phyloP scores from a whole-genome alignment of 2,797 vertebrate genomes.

The Chanos chanos region DNA sequence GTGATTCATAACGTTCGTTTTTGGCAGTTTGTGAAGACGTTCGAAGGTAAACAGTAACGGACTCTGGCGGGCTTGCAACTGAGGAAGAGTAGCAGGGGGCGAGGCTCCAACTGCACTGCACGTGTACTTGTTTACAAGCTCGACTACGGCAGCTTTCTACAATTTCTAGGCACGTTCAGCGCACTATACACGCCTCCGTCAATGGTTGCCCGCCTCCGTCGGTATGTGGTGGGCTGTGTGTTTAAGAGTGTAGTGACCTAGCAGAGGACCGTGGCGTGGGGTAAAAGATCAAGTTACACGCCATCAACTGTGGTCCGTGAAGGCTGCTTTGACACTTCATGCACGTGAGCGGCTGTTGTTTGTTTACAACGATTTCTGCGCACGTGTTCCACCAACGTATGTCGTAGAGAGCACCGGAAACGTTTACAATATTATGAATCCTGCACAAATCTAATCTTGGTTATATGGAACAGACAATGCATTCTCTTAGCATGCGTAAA shows the following conservation, averaged over 20 bases:
- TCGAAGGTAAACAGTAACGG: no score
- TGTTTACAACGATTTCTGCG: neutral
- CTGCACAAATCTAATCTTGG: neutral
- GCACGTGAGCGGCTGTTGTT: neutral
- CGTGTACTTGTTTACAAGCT: slow-evolving; percentile 36
- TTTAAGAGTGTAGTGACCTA: neutral
- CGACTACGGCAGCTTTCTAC: neutral
- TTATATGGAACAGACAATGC: no score
- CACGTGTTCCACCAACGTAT: neutral
- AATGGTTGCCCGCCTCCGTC: neutral
- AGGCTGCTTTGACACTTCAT: neutral
- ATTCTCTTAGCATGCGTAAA: no score
- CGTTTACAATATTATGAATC: no score
- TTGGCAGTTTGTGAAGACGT: no score
- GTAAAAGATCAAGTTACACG: neutral
- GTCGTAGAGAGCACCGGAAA: neutral
- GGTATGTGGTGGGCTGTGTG: neutral
- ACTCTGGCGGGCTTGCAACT: no score
- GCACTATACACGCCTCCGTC: neutral
- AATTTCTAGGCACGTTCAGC: neutral
- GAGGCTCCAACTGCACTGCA: slow-evolving; percentile 11
- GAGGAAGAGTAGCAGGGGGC: neutral
- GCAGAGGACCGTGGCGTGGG: neutral
- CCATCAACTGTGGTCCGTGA: neutral
- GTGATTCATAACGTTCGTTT: no score